A percentile compares a stretch with the other conserved stretches of the same genome.
These are phyloP conservation scores for Ceratitis capitata DNA, from an alignment of 1,140 invertebrate species.

Conservation along the genomic window DNA sequence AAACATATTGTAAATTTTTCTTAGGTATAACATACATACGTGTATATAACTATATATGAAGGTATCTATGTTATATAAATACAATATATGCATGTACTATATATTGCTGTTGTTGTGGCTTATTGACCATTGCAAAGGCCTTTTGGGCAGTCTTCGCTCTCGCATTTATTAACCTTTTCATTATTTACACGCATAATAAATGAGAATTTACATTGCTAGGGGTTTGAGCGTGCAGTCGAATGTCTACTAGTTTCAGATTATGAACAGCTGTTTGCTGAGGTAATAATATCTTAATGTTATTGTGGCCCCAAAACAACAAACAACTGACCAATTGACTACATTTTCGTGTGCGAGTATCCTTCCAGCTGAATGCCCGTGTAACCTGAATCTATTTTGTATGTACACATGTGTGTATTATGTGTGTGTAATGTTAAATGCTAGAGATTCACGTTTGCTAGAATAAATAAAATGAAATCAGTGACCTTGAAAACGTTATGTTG, in stretches of 20 bases:
- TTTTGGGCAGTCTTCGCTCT: background rate
- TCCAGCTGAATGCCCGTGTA: background rate
- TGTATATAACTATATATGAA: background rate
- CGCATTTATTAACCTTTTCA: background rate
- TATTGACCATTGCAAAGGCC: background rate
- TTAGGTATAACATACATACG: background rate
- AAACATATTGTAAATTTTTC: background rate
- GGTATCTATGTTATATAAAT: background rate
- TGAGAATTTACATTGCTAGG: background rate
- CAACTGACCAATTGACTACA: background rate
- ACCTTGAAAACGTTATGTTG: too few relatives aligned
- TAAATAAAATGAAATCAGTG: too few relatives aligned
- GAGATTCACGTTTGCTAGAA: too few relatives aligned
- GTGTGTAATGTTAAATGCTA: too few relatives aligned
- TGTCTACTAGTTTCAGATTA: background rate
- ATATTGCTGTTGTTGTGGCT: background rate
- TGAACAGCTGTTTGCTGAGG: background rate
- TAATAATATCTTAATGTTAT: background rate
- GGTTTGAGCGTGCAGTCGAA: background rate
- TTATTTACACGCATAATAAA: background rate
- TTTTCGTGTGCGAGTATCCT: background rate
- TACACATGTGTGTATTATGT: background rate
- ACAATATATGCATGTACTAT: too few relatives aligned
- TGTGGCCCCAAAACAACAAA: too few relatives aligned
- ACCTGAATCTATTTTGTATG: background rate